Base-by-base conservation (phyloP, 1,140 invertebrate species). In the fruit fly (Drosophila melanogaster) region DNA sequence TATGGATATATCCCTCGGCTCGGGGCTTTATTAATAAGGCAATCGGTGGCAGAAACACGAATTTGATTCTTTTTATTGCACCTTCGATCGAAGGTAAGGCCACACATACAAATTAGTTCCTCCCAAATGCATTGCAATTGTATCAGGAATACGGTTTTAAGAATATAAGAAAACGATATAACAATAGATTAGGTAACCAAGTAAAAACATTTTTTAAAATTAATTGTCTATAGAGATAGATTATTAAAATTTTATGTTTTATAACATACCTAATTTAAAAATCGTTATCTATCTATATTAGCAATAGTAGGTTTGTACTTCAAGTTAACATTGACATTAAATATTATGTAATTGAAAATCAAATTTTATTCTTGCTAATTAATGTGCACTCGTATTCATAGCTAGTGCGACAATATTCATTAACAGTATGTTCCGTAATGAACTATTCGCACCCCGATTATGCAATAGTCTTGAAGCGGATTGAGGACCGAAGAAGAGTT, bases 21-120 rank as follows among this genome's bases (percentile, higher is more conserved):
- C 17, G 54, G 53, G 38, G 22, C 73, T 74, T 65, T 67, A 67
- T 81, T 70, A 62, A 66, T 73, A 61, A 51, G 61, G 61, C 59
- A 65, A 59, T 44, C 61, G 46, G 51, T 44, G 66, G 61, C 30
- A 78, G 46, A 69, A 81, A 77, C 56, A 74, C 53, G 47, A 61
- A 51, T 65, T 77, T 75, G 55, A 62, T 69, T 60, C 57, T 64
- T 84, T 84, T 79, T 84, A 84, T 84, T 84, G 61, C 80, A 84
- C 80, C 76, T 79, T 37, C 46, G 37, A 38, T 46, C 38, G 19
- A 37, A 60, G 50, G 69, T 37, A 24, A 22, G 58, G 74, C 17
- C 35, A 49, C 46, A 65, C 72, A 85, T 81, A 69, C 56, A 41
- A 80, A 85, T 77, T 30, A 46, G 14, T 11, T 62, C 35, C 64